Base-by-base conservation (phyloP, 2,113 vertebrate genomes). In the Chaetorhynchus papuensis region DNA sequence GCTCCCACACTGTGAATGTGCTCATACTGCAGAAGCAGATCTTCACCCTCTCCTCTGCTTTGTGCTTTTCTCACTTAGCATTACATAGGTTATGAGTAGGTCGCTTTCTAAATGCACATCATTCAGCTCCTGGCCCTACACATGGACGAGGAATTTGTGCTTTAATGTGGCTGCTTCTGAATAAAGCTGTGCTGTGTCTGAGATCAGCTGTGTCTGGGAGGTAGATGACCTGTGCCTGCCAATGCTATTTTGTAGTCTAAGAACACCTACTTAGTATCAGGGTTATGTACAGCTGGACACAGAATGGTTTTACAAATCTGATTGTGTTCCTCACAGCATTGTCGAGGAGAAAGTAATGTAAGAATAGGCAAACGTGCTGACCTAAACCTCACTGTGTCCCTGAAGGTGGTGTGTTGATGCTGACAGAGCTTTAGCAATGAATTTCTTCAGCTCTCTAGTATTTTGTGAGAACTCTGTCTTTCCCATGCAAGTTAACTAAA, bases 291-390 rank as follows among this genome's bases (percentile, higher is more conserved):
- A 83, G 60, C 42, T 53, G 45, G 23, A 44, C 30, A 39, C 15
- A 5, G 23, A 60, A 33, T 0, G 3, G 30, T 19, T 80, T 72
- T 24, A 42, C 27, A 70, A 30, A 61, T 26, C 61, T 64, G 33
- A 68, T 16, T 2, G 1, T 37, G 31, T 13, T 89, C 47, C 33
- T 87, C 44, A 37, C 13, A 42, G 57, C n/a, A 27, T 4, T 0
- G 0, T 10, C 56, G 54, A 44, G 50, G 53, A 83, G n/a, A 79
- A 64, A 52, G 57, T 8, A 52, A 50, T 17, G 7, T 0, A 50
- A 18, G 2, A 45, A 52, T 0, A 49, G 53, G 37, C 27, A 85
- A 72, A 70, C 0, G 0, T 69, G n/a, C 39, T 75, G 47, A 68
- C 68, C 53, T 31, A 31, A 37, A 56, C 33, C 33, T 66, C 44